phyloP scores from a whole-genome alignment of 2,113 vertebrate genomes.

The Brachyistius frenatus region DNA sequence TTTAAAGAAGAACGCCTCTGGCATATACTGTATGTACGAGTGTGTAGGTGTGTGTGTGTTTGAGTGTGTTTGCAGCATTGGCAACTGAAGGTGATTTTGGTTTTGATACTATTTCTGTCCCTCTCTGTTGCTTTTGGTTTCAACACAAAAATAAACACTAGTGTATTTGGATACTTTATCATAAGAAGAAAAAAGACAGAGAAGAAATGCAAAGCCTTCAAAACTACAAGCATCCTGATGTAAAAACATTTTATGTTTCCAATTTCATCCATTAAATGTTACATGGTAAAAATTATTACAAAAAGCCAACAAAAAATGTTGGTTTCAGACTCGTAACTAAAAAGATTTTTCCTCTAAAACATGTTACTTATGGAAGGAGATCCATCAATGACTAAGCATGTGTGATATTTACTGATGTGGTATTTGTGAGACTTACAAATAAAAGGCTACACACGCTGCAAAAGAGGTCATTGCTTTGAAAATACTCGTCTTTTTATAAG shows the following conservation, averaged over 20 bases:
- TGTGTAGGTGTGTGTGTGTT: conserved; percentile 13
- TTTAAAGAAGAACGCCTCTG: conserved; percentile 70
- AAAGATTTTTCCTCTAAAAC: neutral
- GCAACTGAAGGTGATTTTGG: conserved; percentile 47
- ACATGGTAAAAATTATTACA: neutral
- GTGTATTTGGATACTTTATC: conserved; percentile 19
- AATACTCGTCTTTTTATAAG: neutral
- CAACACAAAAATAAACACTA: conserved; percentile 34
- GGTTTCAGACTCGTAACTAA: neutral
- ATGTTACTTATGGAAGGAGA: neutral
- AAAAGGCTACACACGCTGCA: neutral
- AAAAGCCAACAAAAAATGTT: neutral
- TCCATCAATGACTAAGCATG: neutral
- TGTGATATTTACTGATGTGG: neutral
- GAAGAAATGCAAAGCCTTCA: neutral
- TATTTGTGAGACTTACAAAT: neutral
- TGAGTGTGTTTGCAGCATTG: conserved; percentile 7
- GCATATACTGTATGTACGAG: conserved; percentile 47
- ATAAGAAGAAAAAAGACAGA: neutral
- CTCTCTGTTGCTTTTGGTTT: conserved; percentile 41
- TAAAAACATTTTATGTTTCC: neutral
- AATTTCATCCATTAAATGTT: neutral
- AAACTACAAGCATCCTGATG: conserved; percentile 4
- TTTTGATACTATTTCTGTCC: conserved; percentile 56
- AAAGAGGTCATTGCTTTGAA: neutral